phyloP scores from a whole-genome alignment of 2,113 vertebrate genomes.

The Hepsetus odoe region DNA sequence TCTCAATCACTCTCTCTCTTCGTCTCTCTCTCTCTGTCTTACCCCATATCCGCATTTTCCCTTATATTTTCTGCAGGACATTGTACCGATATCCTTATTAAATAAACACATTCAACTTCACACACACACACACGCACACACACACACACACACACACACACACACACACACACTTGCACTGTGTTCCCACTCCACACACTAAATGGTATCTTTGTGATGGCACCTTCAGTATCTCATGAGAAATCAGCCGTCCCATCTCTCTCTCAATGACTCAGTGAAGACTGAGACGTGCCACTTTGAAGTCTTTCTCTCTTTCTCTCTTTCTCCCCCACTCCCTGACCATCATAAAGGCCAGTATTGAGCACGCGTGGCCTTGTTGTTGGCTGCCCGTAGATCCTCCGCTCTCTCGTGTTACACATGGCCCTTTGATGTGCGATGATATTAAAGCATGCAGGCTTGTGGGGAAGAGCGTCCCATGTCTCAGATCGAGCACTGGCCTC shows the following conservation, averaged over 20 bases:
- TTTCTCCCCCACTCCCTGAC: constrained; percentile 10
- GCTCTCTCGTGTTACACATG: constrained; percentile 66
- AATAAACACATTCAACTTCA: neutral
- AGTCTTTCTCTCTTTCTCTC: constrained; percentile 49
- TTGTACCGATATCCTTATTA: neutral
- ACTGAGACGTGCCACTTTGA: constrained; percentile 69
- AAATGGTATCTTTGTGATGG: constrained; percentile 69
- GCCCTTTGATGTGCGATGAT: constrained; percentile 66
- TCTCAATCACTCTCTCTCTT: too few relatives aligned
- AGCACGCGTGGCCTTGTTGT: constrained; percentile 21
- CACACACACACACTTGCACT: constrained; percentile 9
- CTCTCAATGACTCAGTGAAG: constrained; percentile 65
- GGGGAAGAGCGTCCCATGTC: neutral
- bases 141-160: neutral
- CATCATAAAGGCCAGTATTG: constrained; percentile 49
- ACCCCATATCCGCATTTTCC: constrained; percentile 8
- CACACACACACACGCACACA: constrained; percentile 8
- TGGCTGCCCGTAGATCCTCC: constrained; percentile 56
- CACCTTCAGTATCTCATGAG: constrained; percentile 70
- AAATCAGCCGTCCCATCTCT: constrained; percentile 63
- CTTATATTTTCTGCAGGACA: neutral
- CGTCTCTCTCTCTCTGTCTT: too few relatives aligned
- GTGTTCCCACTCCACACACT: constrained; percentile 26
- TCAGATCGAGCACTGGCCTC: neutral
- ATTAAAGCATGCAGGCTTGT: constrained; percentile 43